Percentiles rank a stretch among this genome's conserved stretches.
phyloP scores from a whole-genome alignment of 2,797 vertebrate species.

The Pagetopsis macropterus region DNA sequence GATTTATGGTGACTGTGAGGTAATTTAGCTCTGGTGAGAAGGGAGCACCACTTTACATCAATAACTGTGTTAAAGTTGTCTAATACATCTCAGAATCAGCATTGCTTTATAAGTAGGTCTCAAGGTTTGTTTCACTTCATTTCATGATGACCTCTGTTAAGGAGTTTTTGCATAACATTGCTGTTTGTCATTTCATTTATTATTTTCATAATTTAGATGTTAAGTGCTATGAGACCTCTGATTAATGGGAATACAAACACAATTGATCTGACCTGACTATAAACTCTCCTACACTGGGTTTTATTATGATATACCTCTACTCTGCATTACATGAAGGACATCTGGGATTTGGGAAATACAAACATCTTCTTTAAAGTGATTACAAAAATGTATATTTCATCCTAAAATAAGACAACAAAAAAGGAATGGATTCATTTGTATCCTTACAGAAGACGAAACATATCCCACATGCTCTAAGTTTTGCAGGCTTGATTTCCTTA shows the following conservation, averaged over 20 bases:
- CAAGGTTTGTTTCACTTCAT: slow-evolving; percentile 25
- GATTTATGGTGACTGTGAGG: slow-evolving; percentile 43
- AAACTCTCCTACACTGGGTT: slow-evolving; percentile 29
- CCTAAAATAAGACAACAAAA: slow-evolving; percentile 7
- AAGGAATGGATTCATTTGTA: neutral
- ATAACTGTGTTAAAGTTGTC: slow-evolving; percentile 46
- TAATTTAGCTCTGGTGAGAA: slow-evolving; percentile 23
- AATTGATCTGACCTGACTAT: slow-evolving; percentile 26
- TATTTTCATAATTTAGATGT: slow-evolving; percentile 38
- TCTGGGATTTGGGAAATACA: slow-evolving; percentile 1
- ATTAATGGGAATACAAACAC: slow-evolving; percentile 35
- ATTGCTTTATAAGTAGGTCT: slow-evolving; percentile 9
- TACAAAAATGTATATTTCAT: neutral
- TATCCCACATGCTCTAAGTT: neutral
- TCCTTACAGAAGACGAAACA: neutral
- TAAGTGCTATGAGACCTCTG: slow-evolving; percentile 27
- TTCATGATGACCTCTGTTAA: slow-evolving; percentile 15
- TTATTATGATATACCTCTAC: slow-evolving; percentile 4
- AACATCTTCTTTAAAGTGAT: neutral
- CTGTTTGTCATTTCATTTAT: slow-evolving; percentile 38
- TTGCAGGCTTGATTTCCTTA: neutral
- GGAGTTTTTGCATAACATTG: slow-evolving; percentile 24
- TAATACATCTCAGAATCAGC: slow-evolving; percentile 23
- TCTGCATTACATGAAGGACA: slow-evolving; percentile 10
- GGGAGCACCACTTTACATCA: slow-evolving; percentile 24